These are phyloP conservation scores for Macrostomum lignano DNA, from an alignment of 1,140 invertebrate species.

Conservation along the genomic window DNA sequence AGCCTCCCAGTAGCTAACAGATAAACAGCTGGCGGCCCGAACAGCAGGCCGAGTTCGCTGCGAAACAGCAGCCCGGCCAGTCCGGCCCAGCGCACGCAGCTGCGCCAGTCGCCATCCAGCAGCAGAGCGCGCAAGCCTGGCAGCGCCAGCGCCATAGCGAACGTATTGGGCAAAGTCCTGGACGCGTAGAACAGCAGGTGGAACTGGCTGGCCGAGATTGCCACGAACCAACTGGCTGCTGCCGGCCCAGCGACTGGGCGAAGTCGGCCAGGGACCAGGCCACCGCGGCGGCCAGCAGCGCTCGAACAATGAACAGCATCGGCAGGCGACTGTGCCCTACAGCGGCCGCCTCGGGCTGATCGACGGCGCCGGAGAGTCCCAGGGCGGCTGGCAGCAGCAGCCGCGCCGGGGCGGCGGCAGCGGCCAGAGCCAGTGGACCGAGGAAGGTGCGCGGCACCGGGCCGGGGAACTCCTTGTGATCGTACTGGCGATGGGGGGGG, in stretches of 20 bases:
- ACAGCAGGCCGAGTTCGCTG: constrained; percentile 49
- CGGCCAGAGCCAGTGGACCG: constrained; percentile 55
- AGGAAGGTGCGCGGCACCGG: constrained; percentile 86
- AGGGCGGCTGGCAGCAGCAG: too few relatives aligned
- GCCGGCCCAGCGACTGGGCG: constrained; percentile 41
- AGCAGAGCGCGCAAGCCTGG: constrained; percentile 8
- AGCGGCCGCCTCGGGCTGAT: too few relatives aligned
- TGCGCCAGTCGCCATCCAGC: constrained; percentile 42
- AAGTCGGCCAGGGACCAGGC: constrained; percentile 31
- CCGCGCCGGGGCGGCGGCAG: constrained; percentile 45
- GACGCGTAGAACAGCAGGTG: constrained; percentile 90
- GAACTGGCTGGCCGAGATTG: constrained; percentile 64
- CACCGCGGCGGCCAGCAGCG: too few relatives aligned
- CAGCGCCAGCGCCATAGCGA: constrained; percentile 64
- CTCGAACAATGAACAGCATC: too few relatives aligned
- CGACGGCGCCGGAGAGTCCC: too few relatives aligned
- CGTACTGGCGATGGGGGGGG: too few relatives aligned
- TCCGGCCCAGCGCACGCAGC: constrained; percentile 53
- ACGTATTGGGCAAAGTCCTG: constrained; percentile 71
- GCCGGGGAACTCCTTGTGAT: constrained; percentile 86
- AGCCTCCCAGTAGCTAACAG: too few relatives aligned
- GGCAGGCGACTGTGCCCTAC: too few relatives aligned
- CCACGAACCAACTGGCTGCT: constrained; percentile 43
- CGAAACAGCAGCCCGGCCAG: constrained; percentile 64
- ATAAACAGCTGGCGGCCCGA: constrained; percentile 23